phyloP scores from a whole-genome alignment of 1,140 invertebrate genomes.

The Antheraea pernyi region DNA sequence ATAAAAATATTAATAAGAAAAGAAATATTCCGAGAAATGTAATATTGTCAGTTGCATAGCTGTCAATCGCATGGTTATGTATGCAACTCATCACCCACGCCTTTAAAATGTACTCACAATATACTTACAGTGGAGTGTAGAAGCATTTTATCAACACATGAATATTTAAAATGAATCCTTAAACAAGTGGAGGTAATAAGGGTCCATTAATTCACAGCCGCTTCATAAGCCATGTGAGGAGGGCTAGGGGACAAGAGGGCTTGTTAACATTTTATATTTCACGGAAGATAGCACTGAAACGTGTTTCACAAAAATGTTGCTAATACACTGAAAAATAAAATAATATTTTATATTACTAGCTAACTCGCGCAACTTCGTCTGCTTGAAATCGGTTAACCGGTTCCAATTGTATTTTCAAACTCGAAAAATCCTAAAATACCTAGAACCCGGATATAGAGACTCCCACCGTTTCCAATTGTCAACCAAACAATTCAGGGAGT shows the following conservation, averaged over 20 bases:
- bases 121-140: background rate
- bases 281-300: background rate
- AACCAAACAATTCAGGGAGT: no score
- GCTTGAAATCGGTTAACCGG: no score
- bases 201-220: background rate
- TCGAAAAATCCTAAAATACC: no score
- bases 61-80: constrained; percentile 6
- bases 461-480: no score
- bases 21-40: background rate
- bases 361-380: no score
- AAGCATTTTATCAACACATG: background rate
- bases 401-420: no score
- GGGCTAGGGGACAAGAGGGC: no score
- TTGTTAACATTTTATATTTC: constrained; percentile 10
- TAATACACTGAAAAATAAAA: background rate
- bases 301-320: background rate
- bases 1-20: background rate
- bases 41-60: background rate
- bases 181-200: constrained; percentile 4
- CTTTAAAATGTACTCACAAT: background rate
- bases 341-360: no score
- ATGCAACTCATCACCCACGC: constrained; percentile 1
- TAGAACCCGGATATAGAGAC: no score
- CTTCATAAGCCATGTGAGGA: background rate
- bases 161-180: constrained; percentile 6